Evolutionary conservation across 2,797 vertebrate species (phyloP).

Genomic region (Hephaestus fuliginosus): DNA sequence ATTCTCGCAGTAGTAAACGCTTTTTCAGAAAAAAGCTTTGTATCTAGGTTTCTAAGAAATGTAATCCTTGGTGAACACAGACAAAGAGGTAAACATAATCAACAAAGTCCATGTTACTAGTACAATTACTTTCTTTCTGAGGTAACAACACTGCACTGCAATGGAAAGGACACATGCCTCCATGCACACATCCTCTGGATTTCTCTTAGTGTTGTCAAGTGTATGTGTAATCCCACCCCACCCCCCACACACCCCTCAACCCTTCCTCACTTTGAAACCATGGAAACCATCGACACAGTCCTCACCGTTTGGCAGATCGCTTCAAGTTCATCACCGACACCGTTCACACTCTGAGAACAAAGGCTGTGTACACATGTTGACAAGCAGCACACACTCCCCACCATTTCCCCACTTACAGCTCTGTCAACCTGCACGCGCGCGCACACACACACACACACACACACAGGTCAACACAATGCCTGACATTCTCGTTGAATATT

Average conservation of each 20-base stretch:
- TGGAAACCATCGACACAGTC: constrained; percentile 69
- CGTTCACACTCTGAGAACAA: constrained; percentile 69
- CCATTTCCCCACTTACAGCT: constrained; percentile 27
- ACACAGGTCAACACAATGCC: constrained; percentile 51
- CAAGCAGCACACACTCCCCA: constrained; percentile 43
- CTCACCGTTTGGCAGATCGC: constrained; percentile 50
- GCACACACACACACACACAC: constrained; percentile 15
- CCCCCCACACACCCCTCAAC: too few species aligned
- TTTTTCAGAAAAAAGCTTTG: not conserved
- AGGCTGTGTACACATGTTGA: constrained; percentile 59
- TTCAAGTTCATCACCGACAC: constrained; percentile 66
- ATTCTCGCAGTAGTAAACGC: not conserved
- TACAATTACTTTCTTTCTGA: constrained; percentile 20
- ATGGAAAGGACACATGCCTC: constrained; percentile 36
- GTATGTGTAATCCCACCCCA: constrained; percentile 25
- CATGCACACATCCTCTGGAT: constrained; percentile 40
- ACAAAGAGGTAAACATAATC: constrained; percentile 5
- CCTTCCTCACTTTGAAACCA: constrained; percentile 50
- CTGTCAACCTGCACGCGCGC: constrained; percentile 19
- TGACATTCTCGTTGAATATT: constrained; percentile 47
- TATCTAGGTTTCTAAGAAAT: not conserved
- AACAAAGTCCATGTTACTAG: not conserved
- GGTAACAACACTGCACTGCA: constrained; percentile 19
- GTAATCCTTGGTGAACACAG: not conserved
- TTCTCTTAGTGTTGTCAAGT: constrained; percentile 42